A percentile compares a stretch with the other conserved stretches of the same genome.
phyloP scores from a whole-genome alignment of 2,888 invertebrate genomes.

The Leptinotarsa peninsularis region DNA sequence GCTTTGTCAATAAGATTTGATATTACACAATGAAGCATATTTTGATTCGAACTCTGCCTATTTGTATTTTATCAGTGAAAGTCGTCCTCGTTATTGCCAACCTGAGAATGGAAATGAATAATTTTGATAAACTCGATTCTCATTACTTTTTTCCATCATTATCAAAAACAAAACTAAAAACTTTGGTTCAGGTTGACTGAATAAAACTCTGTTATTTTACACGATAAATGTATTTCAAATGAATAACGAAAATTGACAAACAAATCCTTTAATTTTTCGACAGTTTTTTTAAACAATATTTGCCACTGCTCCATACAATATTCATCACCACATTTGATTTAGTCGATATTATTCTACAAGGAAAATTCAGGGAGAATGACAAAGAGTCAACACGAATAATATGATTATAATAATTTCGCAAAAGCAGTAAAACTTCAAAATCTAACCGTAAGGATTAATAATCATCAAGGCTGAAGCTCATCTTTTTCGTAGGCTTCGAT shows the following conservation, averaged over 20 bases:
- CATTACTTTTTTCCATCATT: no score
- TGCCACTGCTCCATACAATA: conserved; percentile 3
- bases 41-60: no score
- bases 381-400: background rate
- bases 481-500: background rate
- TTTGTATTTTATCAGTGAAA: no score
- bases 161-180: no score
- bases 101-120: no score
- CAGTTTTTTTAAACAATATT: conserved; percentile 5
- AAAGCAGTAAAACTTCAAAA: background rate
- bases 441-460: background rate
- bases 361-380: background rate
- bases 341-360: background rate
- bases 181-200: background rate
- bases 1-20: no score
- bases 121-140: no score
- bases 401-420: no score
- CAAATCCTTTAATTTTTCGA: background rate
- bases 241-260: conserved; percentile 21
- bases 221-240: conserved; percentile 19
- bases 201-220: conserved; percentile 7
- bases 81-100: no score
- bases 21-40: no score
- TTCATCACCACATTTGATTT: conserved; percentile 6
- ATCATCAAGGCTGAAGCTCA: background rate